Evolutionary conservation across 2,797 vertebrate genomes (phyloP).

Genomic region (Pantherophis vulpinus): DNA sequence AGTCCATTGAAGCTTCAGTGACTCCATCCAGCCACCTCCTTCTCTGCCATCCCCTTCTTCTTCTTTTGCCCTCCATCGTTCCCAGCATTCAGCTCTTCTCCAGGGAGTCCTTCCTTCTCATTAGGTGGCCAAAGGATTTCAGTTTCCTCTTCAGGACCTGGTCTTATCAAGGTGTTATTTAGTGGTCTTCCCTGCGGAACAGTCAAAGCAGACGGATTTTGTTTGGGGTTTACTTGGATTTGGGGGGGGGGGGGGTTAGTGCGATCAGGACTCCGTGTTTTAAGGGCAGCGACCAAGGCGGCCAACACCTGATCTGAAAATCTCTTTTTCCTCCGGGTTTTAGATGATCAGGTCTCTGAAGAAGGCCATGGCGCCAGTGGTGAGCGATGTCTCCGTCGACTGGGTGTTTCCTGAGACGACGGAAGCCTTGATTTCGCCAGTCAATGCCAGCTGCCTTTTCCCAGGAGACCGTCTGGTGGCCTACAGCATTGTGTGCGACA

Average conservation of each 20-base stretch:
- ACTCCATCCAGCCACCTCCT: too few relatives aligned
- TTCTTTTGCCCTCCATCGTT: too few relatives aligned
- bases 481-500: conserved; percentile 85
- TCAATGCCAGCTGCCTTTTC: conserved; percentile 85
- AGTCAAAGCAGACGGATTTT: neutral
- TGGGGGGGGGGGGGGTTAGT: too few relatives aligned
- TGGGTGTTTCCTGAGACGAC: conserved; percentile 93
- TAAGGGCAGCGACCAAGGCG: neutral
- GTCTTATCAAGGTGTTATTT: neutral
- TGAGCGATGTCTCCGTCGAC: conserved; percentile 90
- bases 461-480: conserved; percentile 89
- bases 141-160: too few relatives aligned
- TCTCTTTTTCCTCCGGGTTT: neutral
- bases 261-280: neutral
- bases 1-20: too few relatives aligned
- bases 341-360: conserved; percentile 94
- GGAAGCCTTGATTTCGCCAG: conserved; percentile 87
- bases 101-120: too few relatives aligned
- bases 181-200: neutral
- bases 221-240: neutral
- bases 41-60: too few relatives aligned
- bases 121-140: too few relatives aligned
- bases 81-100: too few relatives aligned
- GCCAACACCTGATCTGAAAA: neutral
- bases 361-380: conserved; percentile 87